These are phyloP conservation scores for Collichthys lucidus DNA, from an alignment of 2,113 vertebrate genomes.

Conservation along the genomic window DNA sequence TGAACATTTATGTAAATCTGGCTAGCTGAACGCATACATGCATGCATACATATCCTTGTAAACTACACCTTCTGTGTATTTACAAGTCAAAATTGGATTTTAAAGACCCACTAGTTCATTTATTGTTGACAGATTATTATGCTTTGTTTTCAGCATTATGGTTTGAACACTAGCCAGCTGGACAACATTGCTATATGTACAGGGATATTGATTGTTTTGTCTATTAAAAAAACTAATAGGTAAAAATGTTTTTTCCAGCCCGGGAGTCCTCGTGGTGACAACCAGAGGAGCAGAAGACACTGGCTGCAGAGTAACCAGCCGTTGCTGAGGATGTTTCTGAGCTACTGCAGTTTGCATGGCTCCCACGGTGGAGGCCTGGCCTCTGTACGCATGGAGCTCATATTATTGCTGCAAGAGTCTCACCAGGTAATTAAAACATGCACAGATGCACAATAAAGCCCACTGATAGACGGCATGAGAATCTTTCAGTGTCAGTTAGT, in stretches of 20 bases:
- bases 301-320: slow-evolving; percentile 97
- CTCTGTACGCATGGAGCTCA: slow-evolving; percentile 98
- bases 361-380: slow-evolving; percentile 97
- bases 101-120: neutral
- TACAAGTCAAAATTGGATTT: neutral
- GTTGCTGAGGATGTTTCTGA: slow-evolving; percentile 96
- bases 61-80: too few species aligned
- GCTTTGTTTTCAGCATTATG: neutral
- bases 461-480: neutral
- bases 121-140: slow-evolving; percentile 4
- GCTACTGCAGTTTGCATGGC: slow-evolving; percentile 97
- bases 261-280: slow-evolving; percentile 74
- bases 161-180: slow-evolving; percentile 3
- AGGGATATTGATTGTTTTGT: slow-evolving; percentile 24
- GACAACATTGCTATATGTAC: slow-evolving; percentile 4
- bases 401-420: slow-evolving; percentile 96
- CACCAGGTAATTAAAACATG: slow-evolving; percentile 89
- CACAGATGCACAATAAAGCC: neutral
- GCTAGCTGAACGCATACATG: too few species aligned
- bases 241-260: slow-evolving; percentile 63
- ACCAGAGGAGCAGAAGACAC: slow-evolving; percentile 85
- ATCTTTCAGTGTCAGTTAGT: neutral
- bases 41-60: too few species aligned
- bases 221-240: slow-evolving; percentile 29
- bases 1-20: too few species aligned